phyloP scores from a whole-genome alignment of 2,797 vertebrate species.

The Eulemur albifrons region DNA sequence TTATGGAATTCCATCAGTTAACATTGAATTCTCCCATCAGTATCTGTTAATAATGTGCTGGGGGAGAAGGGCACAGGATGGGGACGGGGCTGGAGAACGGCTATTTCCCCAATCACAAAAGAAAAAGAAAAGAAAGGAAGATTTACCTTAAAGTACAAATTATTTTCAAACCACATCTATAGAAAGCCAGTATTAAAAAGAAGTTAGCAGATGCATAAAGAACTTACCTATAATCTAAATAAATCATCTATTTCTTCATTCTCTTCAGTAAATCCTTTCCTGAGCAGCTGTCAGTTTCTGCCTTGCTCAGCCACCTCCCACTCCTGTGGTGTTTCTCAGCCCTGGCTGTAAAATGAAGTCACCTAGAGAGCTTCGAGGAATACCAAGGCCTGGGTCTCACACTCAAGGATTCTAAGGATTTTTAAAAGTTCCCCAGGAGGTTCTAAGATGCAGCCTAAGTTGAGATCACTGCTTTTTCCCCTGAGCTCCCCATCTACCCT shows the following conservation, averaged over 20 bases:
- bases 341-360: background rate
- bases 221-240: background rate
- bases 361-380: background rate
- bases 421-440: background rate
- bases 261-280: background rate
- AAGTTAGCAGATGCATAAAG: background rate
- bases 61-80: too few relatives aligned
- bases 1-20: background rate
- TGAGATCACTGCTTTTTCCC: background rate
- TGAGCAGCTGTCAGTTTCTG: background rate
- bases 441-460: background rate
- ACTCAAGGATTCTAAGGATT: background rate
- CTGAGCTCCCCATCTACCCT: background rate
- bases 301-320: background rate
- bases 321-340: background rate
- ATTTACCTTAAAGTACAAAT: background rate
- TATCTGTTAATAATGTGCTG: background rate
- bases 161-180: conserved; percentile 41
- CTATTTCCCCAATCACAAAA: background rate
- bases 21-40: background rate
- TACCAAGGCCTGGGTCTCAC: background rate
- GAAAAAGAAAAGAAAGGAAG: conserved; percentile 19
- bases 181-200: background rate
- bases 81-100: background rate
- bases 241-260: background rate